Evolutionary conservation across 2,113 vertebrate species (phyloP), one percentile per base, ranked within the genome.

Genomic region (Podarcis cretensis): DNA sequence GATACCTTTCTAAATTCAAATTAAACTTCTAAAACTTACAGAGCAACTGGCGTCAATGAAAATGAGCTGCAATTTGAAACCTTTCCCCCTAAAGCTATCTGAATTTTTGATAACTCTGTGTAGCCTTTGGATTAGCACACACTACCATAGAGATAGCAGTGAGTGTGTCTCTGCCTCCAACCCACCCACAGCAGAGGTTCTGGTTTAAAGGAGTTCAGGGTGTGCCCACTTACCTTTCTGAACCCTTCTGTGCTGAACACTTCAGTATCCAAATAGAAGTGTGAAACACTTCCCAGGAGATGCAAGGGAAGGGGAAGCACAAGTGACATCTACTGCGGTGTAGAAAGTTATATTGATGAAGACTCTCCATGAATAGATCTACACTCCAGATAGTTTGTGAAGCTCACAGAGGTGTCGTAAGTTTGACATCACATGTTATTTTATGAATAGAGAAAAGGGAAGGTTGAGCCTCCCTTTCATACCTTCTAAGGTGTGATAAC

Each of bases 1-100:
- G 85, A n/a, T 54, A 80, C 75, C 89, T 93, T 90, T 73, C 74
- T 90, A 48, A 93, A 88, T 18, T 81, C 63, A 89, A 89, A 89
- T 89, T 89, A 89, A 89, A 89, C 16, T 78, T 77, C 63, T 84
- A 84, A 89, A 89, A 89, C 23, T 78, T 83, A 83, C 65, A 83
- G 59, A 68, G 43, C 81, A 89, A 89, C n/a, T 69, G 43, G 69
- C 48, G 57, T 73, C 48, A 81, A 74, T 78, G 81, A 78, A 83
- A 89, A 83, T 21, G 32, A 68, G 37, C 81, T 78, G 81, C 78
- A 88, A 83, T 35, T 68, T n/a, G 63, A 88, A 88, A 83, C 40
- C 30, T 68, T 12, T n/a, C 30, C 25, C 37, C 48, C 30, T 78
- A 68, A 88, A 66, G 57, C 57, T 76, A 71, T 77, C 81, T 84